A percentile compares a stretch with the other conserved stretches of the same genome.
Evolutionary conservation across 2,888 invertebrate genomes (phyloP).

Genomic region (Bugulina stolonifera): DNA sequence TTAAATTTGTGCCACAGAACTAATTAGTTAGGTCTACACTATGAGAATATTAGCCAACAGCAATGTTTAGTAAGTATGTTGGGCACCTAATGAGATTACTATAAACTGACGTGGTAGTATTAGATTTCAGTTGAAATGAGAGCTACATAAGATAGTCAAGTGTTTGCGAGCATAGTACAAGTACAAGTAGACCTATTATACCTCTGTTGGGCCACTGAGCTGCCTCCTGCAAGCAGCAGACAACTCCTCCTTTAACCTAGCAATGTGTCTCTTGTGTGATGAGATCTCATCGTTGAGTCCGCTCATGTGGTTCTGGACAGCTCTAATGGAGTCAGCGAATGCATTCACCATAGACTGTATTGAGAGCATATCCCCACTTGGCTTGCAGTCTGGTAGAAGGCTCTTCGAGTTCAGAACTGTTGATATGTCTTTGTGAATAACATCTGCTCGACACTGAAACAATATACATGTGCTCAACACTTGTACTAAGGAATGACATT

Average conservation of each 20-base stretch:
- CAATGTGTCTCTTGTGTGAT: slow-evolving; percentile 38
- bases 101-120: too few relatives aligned
- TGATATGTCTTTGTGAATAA: slow-evolving; percentile 4
- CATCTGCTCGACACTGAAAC: slow-evolving; percentile 7
- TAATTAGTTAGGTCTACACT: too few relatives aligned
- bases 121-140: too few relatives aligned
- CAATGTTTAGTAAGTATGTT: too few relatives aligned
- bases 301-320: slow-evolving; percentile 35
- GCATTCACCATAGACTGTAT: slow-evolving; percentile 42
- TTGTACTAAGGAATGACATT: too few relatives aligned
- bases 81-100: too few relatives aligned
- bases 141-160: too few relatives aligned
- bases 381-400: slow-evolving; percentile 15
- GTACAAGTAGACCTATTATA: not conserved
- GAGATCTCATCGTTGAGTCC: slow-evolving; percentile 40
- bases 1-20: too few relatives aligned
- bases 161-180: not conserved
- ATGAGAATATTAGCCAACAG: too few relatives aligned
- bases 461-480: too few relatives aligned
- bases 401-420: not conserved
- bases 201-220: slow-evolving; percentile 29
- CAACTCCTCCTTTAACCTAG: slow-evolving; percentile 40
- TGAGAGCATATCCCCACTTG: slow-evolving; percentile 6
- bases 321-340: slow-evolving; percentile 44
- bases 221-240: slow-evolving; percentile 41